phyloP scores from a whole-genome alignment of 2,888 invertebrate species.

The Xiphydria camelus region DNA sequence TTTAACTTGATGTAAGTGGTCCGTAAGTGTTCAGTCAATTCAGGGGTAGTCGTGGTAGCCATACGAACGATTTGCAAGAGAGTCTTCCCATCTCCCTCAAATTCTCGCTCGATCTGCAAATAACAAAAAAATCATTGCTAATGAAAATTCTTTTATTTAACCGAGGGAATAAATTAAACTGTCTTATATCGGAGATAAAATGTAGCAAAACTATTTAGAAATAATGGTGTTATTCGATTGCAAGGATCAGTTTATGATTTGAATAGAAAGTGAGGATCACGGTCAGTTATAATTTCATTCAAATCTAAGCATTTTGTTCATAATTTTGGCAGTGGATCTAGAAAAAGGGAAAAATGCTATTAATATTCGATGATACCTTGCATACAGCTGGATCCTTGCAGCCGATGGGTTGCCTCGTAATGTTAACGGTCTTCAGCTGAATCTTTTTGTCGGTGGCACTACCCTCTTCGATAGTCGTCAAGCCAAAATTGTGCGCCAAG shows the following conservation, averaged over 20 bases:
- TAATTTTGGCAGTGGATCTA: neutral
- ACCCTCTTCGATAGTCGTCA: conserved; percentile 66
- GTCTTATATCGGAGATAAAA: neutral
- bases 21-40: conserved; percentile 61
- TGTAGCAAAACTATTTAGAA: neutral
- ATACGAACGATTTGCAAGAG: conserved; percentile 59
- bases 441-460: conserved; percentile 47
- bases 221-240: neutral
- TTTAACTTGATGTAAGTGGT: conserved; percentile 59
- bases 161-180: too few relatives aligned
- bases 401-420: conserved; percentile 61
- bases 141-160: too few relatives aligned
- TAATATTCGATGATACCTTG: conserved; percentile 36
- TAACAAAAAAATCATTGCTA: conserved; percentile 5
- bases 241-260: neutral
- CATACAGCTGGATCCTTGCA: conserved; percentile 61
- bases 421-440: conserved; percentile 57
- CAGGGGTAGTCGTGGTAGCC: conserved; percentile 62
- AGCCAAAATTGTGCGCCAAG: conserved; percentile 67
- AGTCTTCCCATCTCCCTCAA: conserved; percentile 38
- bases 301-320: too few relatives aligned
- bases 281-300: neutral
- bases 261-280: too few relatives aligned
- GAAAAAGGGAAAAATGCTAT: neutral
- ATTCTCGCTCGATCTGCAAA: conserved; percentile 54